A percentile compares a stretch with the other conserved stretches of the same genome.
Evolutionary conservation across 2,797 vertebrate genomes (phyloP).

Genomic region (Myotis pilosus): DNA sequence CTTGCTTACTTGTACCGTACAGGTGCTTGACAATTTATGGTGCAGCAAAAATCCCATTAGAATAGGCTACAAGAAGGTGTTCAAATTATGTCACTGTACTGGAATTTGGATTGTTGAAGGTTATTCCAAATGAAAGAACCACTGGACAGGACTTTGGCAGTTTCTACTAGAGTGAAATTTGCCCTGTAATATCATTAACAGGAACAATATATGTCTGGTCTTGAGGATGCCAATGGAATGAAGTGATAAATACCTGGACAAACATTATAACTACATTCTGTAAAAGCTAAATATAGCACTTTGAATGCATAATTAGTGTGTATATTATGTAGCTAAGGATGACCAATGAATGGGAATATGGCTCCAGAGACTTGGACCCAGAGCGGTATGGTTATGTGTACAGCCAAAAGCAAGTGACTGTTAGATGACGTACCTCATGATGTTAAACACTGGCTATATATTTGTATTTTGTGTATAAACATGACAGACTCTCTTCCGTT

Average conservation of each 20-base stretch:
- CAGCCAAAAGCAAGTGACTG: conserved; percentile 30
- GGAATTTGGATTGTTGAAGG: conserved; percentile 58
- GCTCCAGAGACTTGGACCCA: neutral
- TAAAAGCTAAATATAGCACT: conserved; percentile 35
- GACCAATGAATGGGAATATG: neutral
- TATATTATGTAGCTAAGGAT: neutral
- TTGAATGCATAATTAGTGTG: neutral
- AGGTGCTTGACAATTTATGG: conserved; percentile 60
- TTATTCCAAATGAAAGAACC: conserved; percentile 46
- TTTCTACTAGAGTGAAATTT: conserved; percentile 52
- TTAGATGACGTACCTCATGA: neutral
- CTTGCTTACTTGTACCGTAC: conserved; percentile 41
- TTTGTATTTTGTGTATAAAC: conserved; percentile 77
- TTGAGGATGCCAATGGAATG: neutral
- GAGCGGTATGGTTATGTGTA: neutral
- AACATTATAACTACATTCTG: neutral
- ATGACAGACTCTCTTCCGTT: conserved; percentile 63
- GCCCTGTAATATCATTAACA: conserved; percentile 63
- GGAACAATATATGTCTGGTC: neutral
- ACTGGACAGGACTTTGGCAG: neutral
- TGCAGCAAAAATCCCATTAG: conserved; percentile 49
- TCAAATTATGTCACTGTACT: conserved; percentile 47
- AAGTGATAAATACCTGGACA: conserved; percentile 34
- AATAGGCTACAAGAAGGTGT: conserved; percentile 12
- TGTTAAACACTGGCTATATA: conserved; percentile 63